phyloP scores from a whole-genome alignment of 2,888 invertebrate species.

The Platycheirus rosarum region DNA sequence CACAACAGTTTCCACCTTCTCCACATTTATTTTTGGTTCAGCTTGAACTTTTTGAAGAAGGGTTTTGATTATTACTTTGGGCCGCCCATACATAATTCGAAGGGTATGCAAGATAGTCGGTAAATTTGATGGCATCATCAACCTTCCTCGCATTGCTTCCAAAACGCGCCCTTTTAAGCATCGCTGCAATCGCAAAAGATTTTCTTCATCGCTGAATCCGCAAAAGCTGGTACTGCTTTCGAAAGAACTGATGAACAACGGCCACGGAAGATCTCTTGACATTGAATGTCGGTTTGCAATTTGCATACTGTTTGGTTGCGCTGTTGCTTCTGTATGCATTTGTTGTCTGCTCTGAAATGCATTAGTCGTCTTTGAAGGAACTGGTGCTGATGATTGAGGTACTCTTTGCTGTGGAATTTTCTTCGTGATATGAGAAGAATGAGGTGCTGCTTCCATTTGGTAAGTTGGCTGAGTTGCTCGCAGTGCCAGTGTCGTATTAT shows the following conservation, averaged over 20 bases:
- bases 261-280: neutral
- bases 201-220: slow-evolving; percentile 1
- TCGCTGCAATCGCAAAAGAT: neutral
- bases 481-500: too few species aligned
- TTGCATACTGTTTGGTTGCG: too few species aligned
- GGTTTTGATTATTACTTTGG: neutral
- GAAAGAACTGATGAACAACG: neutral
- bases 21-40: neutral
- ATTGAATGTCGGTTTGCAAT: neutral
- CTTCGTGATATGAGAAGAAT: too few species aligned
- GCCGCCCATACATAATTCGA: neutral
- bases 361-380: too few species aligned
- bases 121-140: slow-evolving; percentile 8
- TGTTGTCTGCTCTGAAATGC: too few species aligned
- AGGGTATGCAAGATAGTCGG: neutral
- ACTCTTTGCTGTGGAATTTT: too few species aligned
- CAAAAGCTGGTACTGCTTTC: neutral
- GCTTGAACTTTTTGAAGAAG: neutral
- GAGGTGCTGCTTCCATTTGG: too few species aligned
- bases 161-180: neutral
- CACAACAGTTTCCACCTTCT: neutral
- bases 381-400: too few species aligned
- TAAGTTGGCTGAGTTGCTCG: too few species aligned
- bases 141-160: neutral
- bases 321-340: too few species aligned